A percentile compares a stretch with the other conserved stretches of the same genome.
These are phyloP conservation scores for Magallana angulata DNA, from an alignment of 1,140 invertebrate species.

Conservation along the genomic window DNA sequence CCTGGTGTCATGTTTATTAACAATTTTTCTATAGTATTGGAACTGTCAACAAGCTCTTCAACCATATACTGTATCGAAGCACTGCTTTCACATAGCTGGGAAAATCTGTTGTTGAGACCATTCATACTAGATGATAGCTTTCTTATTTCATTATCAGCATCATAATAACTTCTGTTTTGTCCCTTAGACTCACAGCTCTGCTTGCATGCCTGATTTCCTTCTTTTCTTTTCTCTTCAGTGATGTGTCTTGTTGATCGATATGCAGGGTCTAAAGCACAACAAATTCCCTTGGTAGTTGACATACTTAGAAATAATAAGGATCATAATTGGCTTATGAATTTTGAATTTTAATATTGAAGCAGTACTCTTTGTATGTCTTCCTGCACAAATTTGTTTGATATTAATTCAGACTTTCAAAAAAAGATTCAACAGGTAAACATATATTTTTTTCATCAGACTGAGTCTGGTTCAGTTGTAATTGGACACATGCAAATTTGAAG, in stretches of 20 bases:
- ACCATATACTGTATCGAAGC: conserved; percentile 10
- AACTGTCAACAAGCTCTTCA: neutral
- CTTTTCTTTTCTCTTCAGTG: neutral
- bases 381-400: too few relatives aligned
- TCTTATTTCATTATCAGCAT: neutral
- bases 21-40: conserved; percentile 10
- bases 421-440: too few relatives aligned
- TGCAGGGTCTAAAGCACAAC: conserved; percentile 24
- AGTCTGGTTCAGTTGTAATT: too few relatives aligned
- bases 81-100: neutral
- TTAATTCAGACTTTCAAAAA: too few relatives aligned
- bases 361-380: too few relatives aligned
- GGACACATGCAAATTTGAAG: too few relatives aligned
- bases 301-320: too few relatives aligned
- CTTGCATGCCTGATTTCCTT: neutral
- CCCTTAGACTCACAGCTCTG: too few relatives aligned
- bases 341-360: too few relatives aligned
- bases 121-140: neutral
- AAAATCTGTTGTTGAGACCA: neutral
- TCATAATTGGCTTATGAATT: too few relatives aligned
- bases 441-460: too few relatives aligned
- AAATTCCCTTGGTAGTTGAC: neutral
- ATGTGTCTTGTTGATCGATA: neutral
- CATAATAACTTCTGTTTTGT: too few relatives aligned
- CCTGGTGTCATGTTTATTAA: conserved; percentile 26